phyloP scores from a whole-genome alignment of 2,113 vertebrate genomes.

The Amphiprion percula region DNA sequence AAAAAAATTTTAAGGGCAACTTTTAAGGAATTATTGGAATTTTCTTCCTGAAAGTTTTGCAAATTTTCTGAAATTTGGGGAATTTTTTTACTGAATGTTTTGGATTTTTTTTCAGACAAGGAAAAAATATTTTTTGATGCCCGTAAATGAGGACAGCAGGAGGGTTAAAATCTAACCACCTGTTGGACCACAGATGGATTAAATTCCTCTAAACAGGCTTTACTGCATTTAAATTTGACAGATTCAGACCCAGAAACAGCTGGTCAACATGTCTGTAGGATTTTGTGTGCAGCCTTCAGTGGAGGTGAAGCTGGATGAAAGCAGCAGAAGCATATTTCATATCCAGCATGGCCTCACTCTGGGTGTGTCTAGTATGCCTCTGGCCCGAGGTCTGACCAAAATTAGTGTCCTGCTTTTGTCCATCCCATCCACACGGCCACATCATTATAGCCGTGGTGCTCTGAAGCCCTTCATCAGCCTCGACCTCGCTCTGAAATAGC shows the following conservation, averaged over 20 bases:
- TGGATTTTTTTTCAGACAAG: too few relatives aligned
- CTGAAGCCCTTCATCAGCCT: constrained; percentile 75
- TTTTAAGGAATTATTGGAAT: too few relatives aligned
- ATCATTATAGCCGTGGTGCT: constrained; percentile 79
- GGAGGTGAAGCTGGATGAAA: constrained; percentile 40
- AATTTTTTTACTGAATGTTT: too few relatives aligned
- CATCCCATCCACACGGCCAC: constrained; percentile 73
- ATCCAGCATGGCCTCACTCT: constrained; percentile 55
- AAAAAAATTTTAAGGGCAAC: too few relatives aligned
- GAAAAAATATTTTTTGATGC: too few relatives aligned
- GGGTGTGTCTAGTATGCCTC: constrained; percentile 81
- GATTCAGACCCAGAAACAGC: not conserved
- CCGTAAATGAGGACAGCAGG: too few relatives aligned
- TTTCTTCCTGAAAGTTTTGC: too few relatives aligned
- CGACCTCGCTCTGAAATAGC: constrained; percentile 76
- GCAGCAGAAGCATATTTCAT: constrained; percentile 29
- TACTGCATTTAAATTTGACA: not conserved
- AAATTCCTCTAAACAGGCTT: not conserved
- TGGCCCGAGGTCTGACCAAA: constrained; percentile 79
- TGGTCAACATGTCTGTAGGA: not conserved
- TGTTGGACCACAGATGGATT: not conserved
- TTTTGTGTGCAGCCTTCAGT: constrained; percentile 16
- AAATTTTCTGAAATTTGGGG: too few relatives aligned
- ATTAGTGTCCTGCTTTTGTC: constrained; percentile 83
- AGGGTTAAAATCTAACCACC: not conserved